These are phyloP conservation scores for Centropus bengalensis DNA, from an alignment of 2,113 vertebrate genomes.

Conservation along the genomic window DNA sequence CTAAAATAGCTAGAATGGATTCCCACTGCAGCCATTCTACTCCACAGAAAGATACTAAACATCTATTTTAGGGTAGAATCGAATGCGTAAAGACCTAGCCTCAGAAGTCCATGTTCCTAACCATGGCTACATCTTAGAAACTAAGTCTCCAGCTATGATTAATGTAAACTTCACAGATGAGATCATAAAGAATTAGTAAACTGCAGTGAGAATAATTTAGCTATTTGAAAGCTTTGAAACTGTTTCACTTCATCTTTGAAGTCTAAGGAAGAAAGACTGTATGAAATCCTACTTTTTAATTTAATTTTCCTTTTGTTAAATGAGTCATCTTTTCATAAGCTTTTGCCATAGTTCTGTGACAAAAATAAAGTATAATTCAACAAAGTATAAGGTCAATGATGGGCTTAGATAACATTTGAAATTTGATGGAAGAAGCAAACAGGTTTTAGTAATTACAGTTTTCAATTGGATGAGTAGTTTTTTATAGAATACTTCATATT, in stretches of 20 bases:
- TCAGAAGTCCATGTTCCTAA: not conserved
- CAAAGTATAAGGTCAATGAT: not conserved
- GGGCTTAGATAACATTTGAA: not conserved
- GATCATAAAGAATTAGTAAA: slow-evolving; percentile 25
- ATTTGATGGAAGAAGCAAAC: not conserved
- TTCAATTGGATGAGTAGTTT: not conserved
- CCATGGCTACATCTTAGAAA: not conserved
- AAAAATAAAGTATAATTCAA: not conserved
- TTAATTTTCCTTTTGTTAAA: slow-evolving; percentile 48
- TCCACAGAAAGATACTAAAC: not conserved
- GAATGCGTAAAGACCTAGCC: not conserved
- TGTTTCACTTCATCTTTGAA: slow-evolving; percentile 41
- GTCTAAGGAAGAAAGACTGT: not conserved
- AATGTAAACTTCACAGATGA: slow-evolving; percentile 19
- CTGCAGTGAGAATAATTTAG: slow-evolving; percentile 29
- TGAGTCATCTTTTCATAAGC: slow-evolving; percentile 44
- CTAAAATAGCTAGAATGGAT: not conserved
- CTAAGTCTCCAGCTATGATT: not conserved
- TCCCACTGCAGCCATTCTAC: not conserved
- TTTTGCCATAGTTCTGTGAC: not conserved
- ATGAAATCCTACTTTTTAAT: slow-evolving; percentile 28
- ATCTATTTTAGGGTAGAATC: not conserved
- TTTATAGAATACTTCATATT: not conserved
- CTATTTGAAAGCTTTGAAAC: slow-evolving; percentile 38
- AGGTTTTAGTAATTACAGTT: not conserved